Evolutionary conservation across 2,888 invertebrate genomes (phyloP), one percentile per base, ranked within the genome.

Genomic region (Rhorus exstirpatorius): DNA sequence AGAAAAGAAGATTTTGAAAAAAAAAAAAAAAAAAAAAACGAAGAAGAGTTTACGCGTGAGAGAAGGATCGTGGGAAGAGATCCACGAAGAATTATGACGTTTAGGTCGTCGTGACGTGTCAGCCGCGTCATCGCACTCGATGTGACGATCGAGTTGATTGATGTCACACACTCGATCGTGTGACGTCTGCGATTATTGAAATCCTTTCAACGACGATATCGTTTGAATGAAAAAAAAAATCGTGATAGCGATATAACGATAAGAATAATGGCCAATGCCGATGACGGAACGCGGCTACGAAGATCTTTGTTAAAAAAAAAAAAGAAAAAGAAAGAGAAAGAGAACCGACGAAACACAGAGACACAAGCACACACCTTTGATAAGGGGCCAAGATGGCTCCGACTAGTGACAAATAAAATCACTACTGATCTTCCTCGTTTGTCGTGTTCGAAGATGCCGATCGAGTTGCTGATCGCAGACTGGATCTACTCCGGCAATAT

Each of bases 401-500:
- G 41, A 72, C 63, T 55, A 61, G 61, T 49, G 65, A 65, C 31
- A 63, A 51, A 51, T 67, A 26, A 46, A 79, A 65, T 65, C 38
- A 74, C 72, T 71, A 60, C 41, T 51, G 19, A 49, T 75, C 65
- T 79, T 60, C 51, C 53, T 44, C 53, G 75, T 68, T 58, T 82
- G 51, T 79, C 76, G 79, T 84, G 84, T 79, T 87, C 86, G 87
- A 88, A 86, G 87, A 87, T 88, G 87, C 85, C 88, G 87, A 76
- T 76, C 76, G 83, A 85, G 87, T 84, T 87, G 89, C 87, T 88
- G 78, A 84, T 86, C 87, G 88, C 86, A 88, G 90, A 92, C 91
- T 92, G 91, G 90, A 89, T 87, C 83, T 74, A 79, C 79, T 87
- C 87, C 85, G 87, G 84, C 86, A 86, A 89, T 89, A 90, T 89